These are phyloP conservation scores for Notothenia rossii DNA, from an alignment of 2,113 vertebrate species.

Conservation along the genomic window DNA sequence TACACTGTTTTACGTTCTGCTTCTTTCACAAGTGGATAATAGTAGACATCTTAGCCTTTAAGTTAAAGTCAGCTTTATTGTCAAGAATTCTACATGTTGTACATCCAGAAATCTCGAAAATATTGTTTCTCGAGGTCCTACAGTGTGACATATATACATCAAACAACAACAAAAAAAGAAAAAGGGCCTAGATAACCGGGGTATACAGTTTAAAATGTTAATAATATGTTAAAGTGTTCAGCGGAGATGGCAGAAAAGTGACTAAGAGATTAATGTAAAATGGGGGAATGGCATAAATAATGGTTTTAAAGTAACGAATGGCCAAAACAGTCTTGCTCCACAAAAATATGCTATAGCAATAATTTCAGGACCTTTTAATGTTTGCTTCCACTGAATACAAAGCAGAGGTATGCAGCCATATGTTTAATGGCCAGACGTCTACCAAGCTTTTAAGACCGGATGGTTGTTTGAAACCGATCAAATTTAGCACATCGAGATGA, in stretches of 20 bases:
- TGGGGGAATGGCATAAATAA: conserved; percentile 60
- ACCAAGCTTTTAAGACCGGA: neutral
- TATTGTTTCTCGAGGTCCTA: too few relatives aligned
- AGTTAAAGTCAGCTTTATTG: neutral
- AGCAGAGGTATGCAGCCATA: conserved; percentile 27
- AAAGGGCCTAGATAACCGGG: too few relatives aligned
- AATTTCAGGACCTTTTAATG: conserved; percentile 55
- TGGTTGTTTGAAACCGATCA: conserved; percentile 24
- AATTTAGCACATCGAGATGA: conserved; percentile 30
- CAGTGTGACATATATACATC: too few relatives aligned
- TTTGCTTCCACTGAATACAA: conserved; percentile 27
- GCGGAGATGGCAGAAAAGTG: too few relatives aligned
- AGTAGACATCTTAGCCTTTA: conserved; percentile 72
- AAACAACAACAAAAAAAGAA: too few relatives aligned
- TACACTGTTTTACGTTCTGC: conserved; percentile 36
- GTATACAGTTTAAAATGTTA: too few relatives aligned
- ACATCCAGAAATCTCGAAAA: too few relatives aligned
- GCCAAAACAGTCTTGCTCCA: conserved; percentile 56
- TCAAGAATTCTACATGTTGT: too few relatives aligned
- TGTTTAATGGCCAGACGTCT: conserved; percentile 44
- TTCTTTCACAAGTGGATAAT: conserved; percentile 53
- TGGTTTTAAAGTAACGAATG: conserved; percentile 57
- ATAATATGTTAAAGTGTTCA: too few relatives aligned
- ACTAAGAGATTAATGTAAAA: conserved; percentile 61
- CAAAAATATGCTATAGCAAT: conserved; percentile 58